phyloP scores from a whole-genome alignment of 2,113 vertebrate genomes.

The Paramormyrops kingsleyae region DNA sequence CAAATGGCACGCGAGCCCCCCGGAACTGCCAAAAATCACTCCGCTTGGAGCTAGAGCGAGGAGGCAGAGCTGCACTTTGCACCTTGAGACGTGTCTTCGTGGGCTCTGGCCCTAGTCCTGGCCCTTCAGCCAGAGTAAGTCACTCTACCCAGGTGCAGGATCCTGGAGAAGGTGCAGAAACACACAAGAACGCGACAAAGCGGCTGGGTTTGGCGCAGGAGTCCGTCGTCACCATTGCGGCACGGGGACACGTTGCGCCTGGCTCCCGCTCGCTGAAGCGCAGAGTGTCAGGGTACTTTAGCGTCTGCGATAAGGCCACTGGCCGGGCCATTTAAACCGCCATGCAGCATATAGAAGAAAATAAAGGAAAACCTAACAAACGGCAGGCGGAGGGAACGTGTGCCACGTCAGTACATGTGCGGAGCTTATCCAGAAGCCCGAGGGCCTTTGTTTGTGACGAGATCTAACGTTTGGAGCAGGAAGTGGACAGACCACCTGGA shows the following conservation, averaged over 20 bases:
- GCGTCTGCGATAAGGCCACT: background rate
- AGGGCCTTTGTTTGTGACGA: conserved; percentile 1
- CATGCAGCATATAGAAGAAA: background rate
- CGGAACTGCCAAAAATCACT: conserved; percentile 56
- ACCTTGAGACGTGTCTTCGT: conserved; percentile 37
- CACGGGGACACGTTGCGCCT: background rate
- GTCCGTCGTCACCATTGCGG: background rate
- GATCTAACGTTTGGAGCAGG: conserved; percentile 13
- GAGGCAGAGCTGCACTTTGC: conserved; percentile 44
- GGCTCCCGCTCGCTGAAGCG: background rate
- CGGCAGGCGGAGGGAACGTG: background rate
- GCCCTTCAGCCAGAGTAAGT: background rate
- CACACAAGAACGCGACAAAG: background rate
- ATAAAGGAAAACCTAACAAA: background rate
- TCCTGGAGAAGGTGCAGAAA: background rate
- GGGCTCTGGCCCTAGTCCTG: background rate
- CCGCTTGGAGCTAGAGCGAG: conserved; percentile 50
- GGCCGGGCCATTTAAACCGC: background rate
- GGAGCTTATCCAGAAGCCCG: background rate
- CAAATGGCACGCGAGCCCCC: conserved; percentile 56
- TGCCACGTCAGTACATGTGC: background rate
- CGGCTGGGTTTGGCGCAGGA: background rate
- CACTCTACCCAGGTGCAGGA: background rate
- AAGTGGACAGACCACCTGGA: conserved; percentile 8
- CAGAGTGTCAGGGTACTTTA: background rate